Percentiles rank a stretch among this genome's conserved stretches.
These are phyloP conservation scores for Trachelus stipa DNA, from an alignment of 2,888 invertebrate species.

Conservation along the genomic window DNA sequence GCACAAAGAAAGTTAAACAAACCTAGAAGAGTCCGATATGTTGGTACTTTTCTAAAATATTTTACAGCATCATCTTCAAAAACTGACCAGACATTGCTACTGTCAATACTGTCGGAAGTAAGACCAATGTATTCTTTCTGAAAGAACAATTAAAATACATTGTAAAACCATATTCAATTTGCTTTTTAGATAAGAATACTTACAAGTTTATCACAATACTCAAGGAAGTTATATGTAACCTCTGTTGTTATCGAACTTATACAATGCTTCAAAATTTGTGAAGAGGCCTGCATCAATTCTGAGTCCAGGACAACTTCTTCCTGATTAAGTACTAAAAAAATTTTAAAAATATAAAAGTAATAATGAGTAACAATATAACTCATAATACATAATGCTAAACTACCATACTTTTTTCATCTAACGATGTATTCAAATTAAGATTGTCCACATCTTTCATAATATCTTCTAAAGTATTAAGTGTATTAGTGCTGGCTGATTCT, in stretches of 20 bases:
- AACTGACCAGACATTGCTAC: constrained; percentile 43
- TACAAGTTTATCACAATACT: constrained; percentile 55
- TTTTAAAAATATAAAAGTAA: neutral
- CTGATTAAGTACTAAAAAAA: constrained; percentile 43
- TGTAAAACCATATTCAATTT: constrained; percentile 6
- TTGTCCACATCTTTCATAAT: constrained; percentile 50
- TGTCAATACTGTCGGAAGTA: constrained; percentile 8
- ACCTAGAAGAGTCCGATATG: constrained; percentile 48
- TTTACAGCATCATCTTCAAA: constrained; percentile 39
- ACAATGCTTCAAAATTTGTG: constrained; percentile 52
- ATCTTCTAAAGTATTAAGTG: constrained; percentile 41
- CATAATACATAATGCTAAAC: neutral
- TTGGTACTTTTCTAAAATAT: constrained; percentile 41
- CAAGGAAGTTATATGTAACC: constrained; percentile 42
- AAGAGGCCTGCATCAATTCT: constrained; percentile 54
- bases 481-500: constrained; percentile 34
- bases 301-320: constrained; percentile 59
- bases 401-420: constrained; percentile 51
- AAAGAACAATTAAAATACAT: constrained; percentile 12
- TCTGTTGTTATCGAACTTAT: constrained; percentile 43
- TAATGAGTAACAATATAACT: constrained; percentile 3
- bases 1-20: constrained; percentile 32
- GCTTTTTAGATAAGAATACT: constrained; percentile 15
- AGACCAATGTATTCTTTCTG: constrained; percentile 11
- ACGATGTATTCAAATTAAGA: constrained; percentile 42